Evolutionary conservation across 2,888 invertebrate species (phyloP), one percentile per base, ranked within the genome.

Genomic region (Cephus pulcher): DNA sequence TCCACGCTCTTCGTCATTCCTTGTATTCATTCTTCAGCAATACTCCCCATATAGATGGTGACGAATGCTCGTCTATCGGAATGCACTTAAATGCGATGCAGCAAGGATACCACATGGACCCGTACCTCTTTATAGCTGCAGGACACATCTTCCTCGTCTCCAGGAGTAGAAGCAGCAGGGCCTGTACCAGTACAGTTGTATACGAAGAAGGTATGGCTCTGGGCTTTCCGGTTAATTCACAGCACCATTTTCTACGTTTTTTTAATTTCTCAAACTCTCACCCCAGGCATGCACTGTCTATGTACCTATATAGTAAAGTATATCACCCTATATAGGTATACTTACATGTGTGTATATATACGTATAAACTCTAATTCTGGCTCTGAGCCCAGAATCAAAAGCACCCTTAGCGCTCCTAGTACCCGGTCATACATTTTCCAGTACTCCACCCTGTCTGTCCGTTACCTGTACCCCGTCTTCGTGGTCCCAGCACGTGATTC

Each of bases 201-300:
- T 23, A 56, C 9, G 23, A 56, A 23, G 56, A 71, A 74, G 74
- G 74, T n/a, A 71, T 76, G 37, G 75, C 12, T 68, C 75, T 73
- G 75, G 79, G 75, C 81, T 77, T 77, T 71, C 74, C 79, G 78
- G 76, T 83, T 83, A 82, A 83, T 83, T 83, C 78, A 75, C 76
- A 76, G 79, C 37, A 80, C 76, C 77, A 71, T 81, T 78, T 80
- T 78, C 77, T 70, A 74, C 34, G 69, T 56, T 82, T 75, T 79
- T 79, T 79, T 71, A 76, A 78, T 81, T 81, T 80, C 74, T 76
- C 75, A 73, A 34, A 30, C 74, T 34, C 9, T 34, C 74, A 74
- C 23, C 34, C 74, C 56, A 23, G 56, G 56, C 56, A 23, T 35
- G 34, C 34, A 34, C 40, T 40, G 40, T 40, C 15, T 40, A 12